Percentiles rank a stretch among this genome's conserved stretches.
Conservation (phyloP, 92 coral and sea anemone genomes). For the Pocillopora meandrina region DNA sequence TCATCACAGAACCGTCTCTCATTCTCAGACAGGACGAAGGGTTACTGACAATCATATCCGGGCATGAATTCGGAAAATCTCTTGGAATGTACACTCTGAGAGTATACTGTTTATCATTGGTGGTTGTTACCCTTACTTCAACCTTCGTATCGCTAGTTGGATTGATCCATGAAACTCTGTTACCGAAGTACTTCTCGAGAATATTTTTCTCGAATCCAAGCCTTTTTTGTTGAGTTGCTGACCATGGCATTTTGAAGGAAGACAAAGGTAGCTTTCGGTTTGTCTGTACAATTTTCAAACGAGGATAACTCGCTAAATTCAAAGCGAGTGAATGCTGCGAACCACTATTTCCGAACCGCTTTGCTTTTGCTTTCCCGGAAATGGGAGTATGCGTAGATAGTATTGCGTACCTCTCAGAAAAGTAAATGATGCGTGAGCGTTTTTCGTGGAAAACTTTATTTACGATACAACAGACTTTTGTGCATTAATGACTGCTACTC, state of each 20-base stretch:
- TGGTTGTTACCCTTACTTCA: constrained; percentile 62
- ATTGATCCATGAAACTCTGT: constrained; percentile 63
- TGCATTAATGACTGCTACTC: neutral
- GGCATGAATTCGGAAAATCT: constrained; percentile 85
- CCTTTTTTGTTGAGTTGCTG: constrained; percentile 53
- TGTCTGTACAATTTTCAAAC: neutral
- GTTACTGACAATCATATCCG: constrained; percentile 65
- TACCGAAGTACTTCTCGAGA: constrained; percentile 52
- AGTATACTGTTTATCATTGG: constrained; percentile 52
- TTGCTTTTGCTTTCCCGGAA: neutral
- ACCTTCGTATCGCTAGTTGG: constrained; percentile 56
- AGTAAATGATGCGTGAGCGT: neutral
- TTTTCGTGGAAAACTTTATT: constrained; percentile 5
- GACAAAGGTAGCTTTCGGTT: neutral
- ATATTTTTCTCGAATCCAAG: constrained; percentile 57
- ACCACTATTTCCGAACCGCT: neutral
- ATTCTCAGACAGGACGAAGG: constrained; percentile 46
- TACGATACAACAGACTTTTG: neutral
- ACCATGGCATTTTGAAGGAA: constrained; percentile 69
- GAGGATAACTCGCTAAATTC: neutral
- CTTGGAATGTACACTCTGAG: constrained; percentile 68
- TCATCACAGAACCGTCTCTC: constrained; percentile 32
- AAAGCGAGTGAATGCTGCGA: neutral
- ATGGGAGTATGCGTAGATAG: constrained; percentile 1
- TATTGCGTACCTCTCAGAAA: neutral